These are phyloP conservation scores for Thomomys bottae DNA, from an alignment of 2,113 vertebrate species.

Conservation along the genomic window DNA sequence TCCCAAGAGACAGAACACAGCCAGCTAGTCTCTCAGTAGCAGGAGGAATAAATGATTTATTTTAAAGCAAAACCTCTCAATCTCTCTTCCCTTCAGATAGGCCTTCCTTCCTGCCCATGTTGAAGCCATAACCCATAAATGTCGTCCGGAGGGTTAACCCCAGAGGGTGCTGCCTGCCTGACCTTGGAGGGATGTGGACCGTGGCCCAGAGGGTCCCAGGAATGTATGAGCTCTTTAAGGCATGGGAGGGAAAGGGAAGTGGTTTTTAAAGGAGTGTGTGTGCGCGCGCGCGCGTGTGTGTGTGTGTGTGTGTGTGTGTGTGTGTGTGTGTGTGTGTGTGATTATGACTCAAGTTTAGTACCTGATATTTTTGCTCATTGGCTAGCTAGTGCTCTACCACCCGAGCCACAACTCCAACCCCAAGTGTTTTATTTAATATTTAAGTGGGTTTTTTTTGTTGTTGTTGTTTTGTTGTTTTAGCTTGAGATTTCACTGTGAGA, in stretches of 20 bases:
- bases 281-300: too few relatives aligned
- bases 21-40: not conserved
- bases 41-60: not conserved
- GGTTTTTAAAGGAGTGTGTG: not conserved
- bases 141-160: not conserved
- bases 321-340: too few relatives aligned
- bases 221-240: not conserved
- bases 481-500: not conserved
- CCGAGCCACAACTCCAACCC: too few relatives aligned
- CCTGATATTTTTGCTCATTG: too few relatives aligned
- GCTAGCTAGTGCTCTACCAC: too few relatives aligned
- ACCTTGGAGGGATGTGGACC: not conserved
- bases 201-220: not conserved
- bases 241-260: not conserved
- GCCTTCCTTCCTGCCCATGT: not conserved
- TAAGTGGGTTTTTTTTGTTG: not conserved
- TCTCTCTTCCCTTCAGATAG: not conserved
- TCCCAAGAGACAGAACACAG: not conserved
- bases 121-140: not conserved
- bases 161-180: not conserved
- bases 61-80: slow-evolving; percentile 10
- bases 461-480: not conserved
- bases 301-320: too few relatives aligned
- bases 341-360: too few relatives aligned
- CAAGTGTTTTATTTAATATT: slow-evolving; percentile 28